These are phyloP conservation scores for Calosoma granatense DNA, from an alignment of 1,140 invertebrate genomes.

Conservation along the genomic window DNA sequence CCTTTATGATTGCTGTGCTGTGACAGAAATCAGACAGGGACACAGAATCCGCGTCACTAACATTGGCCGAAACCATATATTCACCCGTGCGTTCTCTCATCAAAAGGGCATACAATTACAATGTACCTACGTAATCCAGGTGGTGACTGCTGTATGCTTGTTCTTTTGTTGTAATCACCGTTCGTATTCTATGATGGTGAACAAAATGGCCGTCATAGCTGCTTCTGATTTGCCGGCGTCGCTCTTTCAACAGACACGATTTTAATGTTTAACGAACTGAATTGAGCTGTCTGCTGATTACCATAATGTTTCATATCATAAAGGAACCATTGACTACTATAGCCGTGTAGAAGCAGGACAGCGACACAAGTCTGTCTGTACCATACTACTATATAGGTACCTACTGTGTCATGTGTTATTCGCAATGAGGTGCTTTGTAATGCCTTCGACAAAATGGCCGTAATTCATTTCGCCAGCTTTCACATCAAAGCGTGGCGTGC, in stretches of 20 bases:
- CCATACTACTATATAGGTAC: too few species aligned
- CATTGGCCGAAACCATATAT: background rate
- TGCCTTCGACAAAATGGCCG: constrained; percentile 25
- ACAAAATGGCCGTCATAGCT: constrained; percentile 2
- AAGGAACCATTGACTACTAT: constrained; percentile 19
- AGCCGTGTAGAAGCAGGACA: too few species aligned
- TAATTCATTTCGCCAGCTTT: too few species aligned
- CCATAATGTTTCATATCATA: constrained; percentile 26
- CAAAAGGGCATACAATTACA: background rate
- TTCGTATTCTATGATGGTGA: background rate
- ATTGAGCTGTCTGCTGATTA: constrained; percentile 23
- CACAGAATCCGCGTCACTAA: background rate
- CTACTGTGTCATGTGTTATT: background rate
- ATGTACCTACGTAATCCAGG: background rate
- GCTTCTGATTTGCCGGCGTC: constrained; percentile 17
- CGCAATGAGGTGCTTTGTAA: constrained; percentile 17
- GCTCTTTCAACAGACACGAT: constrained; percentile 14
- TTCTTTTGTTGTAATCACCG: background rate
- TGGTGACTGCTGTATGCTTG: background rate
- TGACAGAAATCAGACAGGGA: background rate
- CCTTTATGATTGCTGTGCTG: too few species aligned
- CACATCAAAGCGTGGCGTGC: background rate
- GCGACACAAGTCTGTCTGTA: too few species aligned
- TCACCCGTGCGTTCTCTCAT: background rate
- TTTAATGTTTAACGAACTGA: constrained; percentile 19